Base-by-base conservation (phyloP, 1,140 invertebrate genomes). In the Meloidogyne floridensis region DNA sequence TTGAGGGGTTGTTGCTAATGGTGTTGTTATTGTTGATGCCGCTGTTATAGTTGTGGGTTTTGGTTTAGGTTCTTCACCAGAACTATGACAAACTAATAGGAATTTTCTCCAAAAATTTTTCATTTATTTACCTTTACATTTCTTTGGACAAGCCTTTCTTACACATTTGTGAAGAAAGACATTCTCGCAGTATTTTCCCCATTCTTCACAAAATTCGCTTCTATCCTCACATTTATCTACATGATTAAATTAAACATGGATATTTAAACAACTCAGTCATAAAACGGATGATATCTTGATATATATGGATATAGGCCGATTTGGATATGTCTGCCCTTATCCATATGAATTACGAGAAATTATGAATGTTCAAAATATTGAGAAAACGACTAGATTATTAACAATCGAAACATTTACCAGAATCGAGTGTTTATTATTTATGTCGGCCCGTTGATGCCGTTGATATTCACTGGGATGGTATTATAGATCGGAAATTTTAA, bases 91-190 rank as follows among this genome's bases (percentile, higher is more conserved):
- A 1, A 74, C 77, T 20, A n/a, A 42, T 18, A 71, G 8, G 2
- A 43, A 32, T 20, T 78, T 78, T 47, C 43, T 74, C 9, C 6
- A 6, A n/a, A 51, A 47, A 42, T 47, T n/a, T 56, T 65, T 56
- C 3, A 75, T 18, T 73, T 80, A 70, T 15, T 73, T 53, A 70
- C 72, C 80, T 53, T 72, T 56, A 42, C 80, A 81, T 32, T 43
- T 59, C n/a, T 69, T 78, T 13, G 74, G 73, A 47, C 80, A 81
- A 0, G 80, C 80, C 42, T 72, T 75, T n/a, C 75, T 53, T 11
- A 81, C 56, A 54, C 80, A 81, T 71, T 81, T 81, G 11, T 72
- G 80, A n/a, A 81, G 73, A 56, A 81, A 81, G 20, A 81, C 75
- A 42, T 81, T 81, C 51, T 81, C 80, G 42, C 80, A 81, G 3